phyloP scores from a whole-genome alignment of 1,140 invertebrate species.

The Drosophila virilis region DNA sequence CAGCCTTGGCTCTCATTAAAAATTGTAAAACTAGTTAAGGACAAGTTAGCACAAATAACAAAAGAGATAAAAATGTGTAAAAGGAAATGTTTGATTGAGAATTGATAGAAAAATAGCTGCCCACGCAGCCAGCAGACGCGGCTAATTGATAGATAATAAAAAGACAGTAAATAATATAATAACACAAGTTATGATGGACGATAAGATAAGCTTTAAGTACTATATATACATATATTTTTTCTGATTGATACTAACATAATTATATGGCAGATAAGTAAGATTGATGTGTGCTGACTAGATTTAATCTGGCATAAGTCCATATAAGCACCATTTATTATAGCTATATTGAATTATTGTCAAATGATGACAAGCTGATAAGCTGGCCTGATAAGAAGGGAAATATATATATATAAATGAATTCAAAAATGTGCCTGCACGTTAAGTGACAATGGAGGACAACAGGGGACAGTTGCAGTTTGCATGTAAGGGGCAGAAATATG shows the following conservation, averaged over 20 bases:
- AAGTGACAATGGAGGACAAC: no score
- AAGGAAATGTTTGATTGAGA: background rate
- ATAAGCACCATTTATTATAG: conserved; percentile 24
- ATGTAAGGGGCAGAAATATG: no score
- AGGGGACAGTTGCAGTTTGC: no score
- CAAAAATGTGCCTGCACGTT: background rate
- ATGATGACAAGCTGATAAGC: background rate
- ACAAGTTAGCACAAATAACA: background rate
- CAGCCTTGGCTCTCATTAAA: background rate
- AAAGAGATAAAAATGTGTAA: background rate
- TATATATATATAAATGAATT: background rate
- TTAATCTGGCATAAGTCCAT: conserved; percentile 19
- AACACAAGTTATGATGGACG: background rate
- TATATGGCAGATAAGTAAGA: conserved; percentile 27
- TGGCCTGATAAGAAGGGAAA: background rate
- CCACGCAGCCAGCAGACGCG: background rate
- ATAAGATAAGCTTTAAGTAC: conserved; percentile 23
- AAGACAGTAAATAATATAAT: conserved; percentile 2
- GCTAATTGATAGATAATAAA: conserved; percentile 3
- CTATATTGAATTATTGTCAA: conserved; percentile 23
- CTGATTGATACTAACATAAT: conserved; percentile 10
- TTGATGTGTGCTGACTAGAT: conserved; percentile 22
- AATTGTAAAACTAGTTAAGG: background rate
- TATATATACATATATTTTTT: conserved; percentile 1
- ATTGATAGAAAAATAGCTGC: background rate